Conservation (phyloP, 2,113 vertebrate species). For the Cyprinus carpio region DNA sequence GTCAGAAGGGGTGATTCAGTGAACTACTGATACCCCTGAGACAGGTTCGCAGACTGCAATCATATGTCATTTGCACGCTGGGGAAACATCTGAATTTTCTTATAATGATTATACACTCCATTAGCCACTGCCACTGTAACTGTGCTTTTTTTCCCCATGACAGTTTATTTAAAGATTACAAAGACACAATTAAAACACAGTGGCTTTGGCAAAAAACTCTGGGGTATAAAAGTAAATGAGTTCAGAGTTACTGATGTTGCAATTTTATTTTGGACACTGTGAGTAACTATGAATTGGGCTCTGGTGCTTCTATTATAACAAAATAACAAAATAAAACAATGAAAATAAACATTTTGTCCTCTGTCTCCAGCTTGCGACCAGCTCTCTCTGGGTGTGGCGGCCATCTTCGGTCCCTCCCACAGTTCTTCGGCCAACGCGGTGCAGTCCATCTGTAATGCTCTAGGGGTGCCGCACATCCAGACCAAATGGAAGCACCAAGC, state of each 20-base stretch:
- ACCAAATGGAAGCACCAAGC: conserved; percentile 99
- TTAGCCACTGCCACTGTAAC: conserved; percentile 61
- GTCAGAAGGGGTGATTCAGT: conserved; percentile 67
- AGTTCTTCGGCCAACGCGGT: conserved; percentile 98
- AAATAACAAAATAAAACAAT: not conserved
- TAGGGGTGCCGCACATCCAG: conserved; percentile 98
- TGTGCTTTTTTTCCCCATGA: conserved; percentile 45
- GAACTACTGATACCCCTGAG: conserved; percentile 62
- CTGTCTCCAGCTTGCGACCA: conserved; percentile 91
- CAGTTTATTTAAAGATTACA: conserved; percentile 59
- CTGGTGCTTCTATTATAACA: not conserved
- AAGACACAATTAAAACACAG: conserved; percentile 38
- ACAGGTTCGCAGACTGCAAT: conserved; percentile 64
- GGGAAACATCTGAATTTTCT: conserved; percentile 65
- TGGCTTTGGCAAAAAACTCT: not conserved
- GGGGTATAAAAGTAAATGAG: not conserved
- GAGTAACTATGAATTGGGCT: not conserved
- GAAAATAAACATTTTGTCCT: not conserved
- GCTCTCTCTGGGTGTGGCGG: conserved; percentile 96
- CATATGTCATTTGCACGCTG: conserved; percentile 68
- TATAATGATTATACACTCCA: conserved; percentile 65
- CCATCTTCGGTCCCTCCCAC: conserved; percentile 97
- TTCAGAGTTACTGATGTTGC: not conserved
- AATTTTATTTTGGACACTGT: not conserved
- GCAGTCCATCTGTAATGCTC: conserved; percentile 97